Base-by-base conservation (phyloP, 2,113 vertebrate genomes). In the Laticauda laticaudata region DNA sequence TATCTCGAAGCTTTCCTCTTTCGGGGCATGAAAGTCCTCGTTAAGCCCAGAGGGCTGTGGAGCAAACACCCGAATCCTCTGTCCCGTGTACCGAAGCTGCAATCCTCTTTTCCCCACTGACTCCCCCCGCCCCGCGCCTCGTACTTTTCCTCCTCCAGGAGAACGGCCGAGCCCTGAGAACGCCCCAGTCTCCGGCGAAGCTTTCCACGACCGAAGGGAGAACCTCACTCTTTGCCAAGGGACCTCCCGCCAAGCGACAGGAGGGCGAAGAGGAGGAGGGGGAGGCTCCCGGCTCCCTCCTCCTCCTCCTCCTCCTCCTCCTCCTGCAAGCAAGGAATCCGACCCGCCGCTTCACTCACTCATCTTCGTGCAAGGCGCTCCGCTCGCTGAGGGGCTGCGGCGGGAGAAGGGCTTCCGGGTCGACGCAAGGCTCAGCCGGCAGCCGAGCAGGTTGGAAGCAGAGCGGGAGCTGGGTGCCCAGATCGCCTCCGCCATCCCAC, bases 301-400 rank as follows among this genome's bases (percentile, higher is more conserved):
- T 59, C 57, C 9, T 24, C 4, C 92, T 61, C 24, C 34, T 24
- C 86, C 23, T 51, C 1, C 92, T 39, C 34, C 34, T 39, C 34
- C 34, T 39, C 34, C 34, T 39, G 34, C 34, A 39, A 89, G 9
- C 56, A 18, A 92, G 48, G 8, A 51, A 86, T 34, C 86, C 88
- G 90, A 81, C n/a, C n/a, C 15, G 39, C 94, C 91, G 92, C 24
- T 20, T 26, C 93, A 99, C 99, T 99, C 97, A 99, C 99, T 99
- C 98, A 95, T 99, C 99, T 93, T 99, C 98, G 95, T 98, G 98
- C 95, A 99, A 95, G 86, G 98, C 98, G 95, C 97, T 98, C 54
- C 98, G 97, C 96, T 99, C 99, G 0, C 98, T 98, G 94, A 99
- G 99, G 89, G 99, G 98, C 95, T 97, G 97, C 45, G 98, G 96